phyloP scores from a whole-genome alignment of 92 coral and sea anemone genomes.

The Zoanthus gigantus region DNA sequence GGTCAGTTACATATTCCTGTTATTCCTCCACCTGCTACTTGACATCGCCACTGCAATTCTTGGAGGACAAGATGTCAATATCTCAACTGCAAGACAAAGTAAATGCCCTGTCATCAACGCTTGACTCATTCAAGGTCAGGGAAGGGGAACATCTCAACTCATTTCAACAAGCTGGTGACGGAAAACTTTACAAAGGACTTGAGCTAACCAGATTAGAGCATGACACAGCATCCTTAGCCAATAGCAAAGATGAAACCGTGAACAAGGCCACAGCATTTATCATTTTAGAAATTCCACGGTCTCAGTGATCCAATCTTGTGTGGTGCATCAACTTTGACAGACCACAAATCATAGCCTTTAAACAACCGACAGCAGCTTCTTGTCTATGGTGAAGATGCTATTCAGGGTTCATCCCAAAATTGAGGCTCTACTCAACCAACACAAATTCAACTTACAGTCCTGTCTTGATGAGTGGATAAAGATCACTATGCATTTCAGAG shows the following conservation, averaged over 20 bases:
- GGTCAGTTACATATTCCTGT: no score
- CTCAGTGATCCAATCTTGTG: not conserved
- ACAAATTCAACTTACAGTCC: no score
- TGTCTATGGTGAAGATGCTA: no score
- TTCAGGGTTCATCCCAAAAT: no score
- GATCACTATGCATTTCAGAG: no score
- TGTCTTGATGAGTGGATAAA: no score
- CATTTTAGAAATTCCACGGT: slow-evolving; percentile 40
- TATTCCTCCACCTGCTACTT: no score
- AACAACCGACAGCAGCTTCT: no score
- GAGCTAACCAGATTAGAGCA: slow-evolving; percentile 36
- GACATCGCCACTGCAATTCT: no score
- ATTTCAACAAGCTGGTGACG: slow-evolving; percentile 50
- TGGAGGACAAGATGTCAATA: not conserved
- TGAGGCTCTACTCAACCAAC: not conserved
- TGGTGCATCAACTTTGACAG: not conserved
- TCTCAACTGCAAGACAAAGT: not conserved
- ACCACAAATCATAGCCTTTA: no score
- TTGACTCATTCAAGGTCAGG: not conserved
- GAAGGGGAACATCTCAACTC: slow-evolving; percentile 53
- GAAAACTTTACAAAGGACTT: slow-evolving; percentile 48
- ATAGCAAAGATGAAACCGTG: slow-evolving; percentile 36
- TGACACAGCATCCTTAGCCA: no score
- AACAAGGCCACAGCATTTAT: slow-evolving; percentile 44
- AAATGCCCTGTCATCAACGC: not conserved